phyloP scores from a whole-genome alignment of 2,113 vertebrate genomes.

The Rhegmatorhina hoffmannsi region DNA sequence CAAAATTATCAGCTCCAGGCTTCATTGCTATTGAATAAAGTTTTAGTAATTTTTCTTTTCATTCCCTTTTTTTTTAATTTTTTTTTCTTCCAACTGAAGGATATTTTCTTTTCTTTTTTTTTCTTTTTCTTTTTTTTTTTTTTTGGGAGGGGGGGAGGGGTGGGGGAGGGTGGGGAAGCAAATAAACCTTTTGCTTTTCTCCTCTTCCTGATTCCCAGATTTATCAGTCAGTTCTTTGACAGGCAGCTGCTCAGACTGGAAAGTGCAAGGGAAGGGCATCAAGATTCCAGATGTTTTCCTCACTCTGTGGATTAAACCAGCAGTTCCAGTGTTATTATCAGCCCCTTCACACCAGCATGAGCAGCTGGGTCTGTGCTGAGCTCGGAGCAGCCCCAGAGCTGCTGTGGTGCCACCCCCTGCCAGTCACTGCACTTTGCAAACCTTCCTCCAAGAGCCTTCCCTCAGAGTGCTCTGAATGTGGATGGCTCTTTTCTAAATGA shows the following conservation, averaged over 20 bases:
- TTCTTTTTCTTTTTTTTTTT: too few relatives aligned
- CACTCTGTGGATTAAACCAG: neutral
- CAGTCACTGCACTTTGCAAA: neutral
- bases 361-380: neutral
- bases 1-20: conserved; percentile 40
- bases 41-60: conserved; percentile 15
- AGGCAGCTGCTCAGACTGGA: neutral
- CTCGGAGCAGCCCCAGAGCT: neutral
- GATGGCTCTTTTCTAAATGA: neutral
- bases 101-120: too few relatives aligned
- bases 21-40: conserved; percentile 43
- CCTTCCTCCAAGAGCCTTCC: neutral
- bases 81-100: neutral
- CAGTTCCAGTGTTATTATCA: neutral
- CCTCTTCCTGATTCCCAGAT: neutral
- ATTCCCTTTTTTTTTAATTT: too few relatives aligned
- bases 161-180: too few relatives aligned
- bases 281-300: neutral
- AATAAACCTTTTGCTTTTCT: neutral
- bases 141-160: too few relatives aligned
- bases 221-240: neutral
- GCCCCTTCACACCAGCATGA: neutral
- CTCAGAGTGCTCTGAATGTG: neutral
- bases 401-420: neutral
- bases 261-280: neutral